Conservation (phyloP, 1,140 invertebrate genomes). For the Onthophagus taurus region DNA sequence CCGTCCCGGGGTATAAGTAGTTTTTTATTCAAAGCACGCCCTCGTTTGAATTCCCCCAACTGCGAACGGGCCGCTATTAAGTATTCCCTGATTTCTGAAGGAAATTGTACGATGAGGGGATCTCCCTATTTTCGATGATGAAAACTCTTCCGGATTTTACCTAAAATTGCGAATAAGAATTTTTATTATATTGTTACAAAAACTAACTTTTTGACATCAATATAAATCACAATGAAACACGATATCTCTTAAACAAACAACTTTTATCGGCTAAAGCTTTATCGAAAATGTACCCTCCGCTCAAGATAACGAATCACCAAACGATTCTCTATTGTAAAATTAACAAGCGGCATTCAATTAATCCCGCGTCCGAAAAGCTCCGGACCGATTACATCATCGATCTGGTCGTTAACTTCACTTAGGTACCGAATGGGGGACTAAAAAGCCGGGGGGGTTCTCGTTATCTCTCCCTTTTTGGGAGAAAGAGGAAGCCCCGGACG, state of each 20-base stretch:
- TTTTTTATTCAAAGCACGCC: slow-evolving; percentile 19
- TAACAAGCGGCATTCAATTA: slow-evolving; percentile 13
- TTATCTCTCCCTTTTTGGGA: too few species aligned
- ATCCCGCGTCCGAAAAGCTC: slow-evolving; percentile 12
- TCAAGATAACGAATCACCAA: too few species aligned
- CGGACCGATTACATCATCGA: slow-evolving; percentile 9
- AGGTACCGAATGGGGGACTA: background rate
- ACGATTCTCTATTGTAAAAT: slow-evolving; percentile 11
- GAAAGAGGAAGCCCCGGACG: slow-evolving; percentile 8
- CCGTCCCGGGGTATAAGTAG: slow-evolving; percentile 18
- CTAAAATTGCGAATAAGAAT: too few species aligned
- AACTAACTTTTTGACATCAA: too few species aligned
- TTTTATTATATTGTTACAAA: too few species aligned
- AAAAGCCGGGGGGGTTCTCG: background rate
- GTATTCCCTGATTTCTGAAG: too few species aligned
- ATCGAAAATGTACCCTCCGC: too few species aligned
- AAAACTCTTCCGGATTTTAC: background rate
- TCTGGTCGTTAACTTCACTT: background rate
- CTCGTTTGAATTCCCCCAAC: slow-evolving; percentile 18
- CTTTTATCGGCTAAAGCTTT: too few species aligned
- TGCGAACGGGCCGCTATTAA: slow-evolving; percentile 14
- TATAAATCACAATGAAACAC: too few species aligned
- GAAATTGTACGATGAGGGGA: too few species aligned
- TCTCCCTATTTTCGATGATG: background rate
- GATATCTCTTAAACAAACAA: too few species aligned